These are phyloP conservation scores for Lycia hirtaria DNA, from an alignment of 2,888 invertebrate species.

Conservation along the genomic window DNA sequence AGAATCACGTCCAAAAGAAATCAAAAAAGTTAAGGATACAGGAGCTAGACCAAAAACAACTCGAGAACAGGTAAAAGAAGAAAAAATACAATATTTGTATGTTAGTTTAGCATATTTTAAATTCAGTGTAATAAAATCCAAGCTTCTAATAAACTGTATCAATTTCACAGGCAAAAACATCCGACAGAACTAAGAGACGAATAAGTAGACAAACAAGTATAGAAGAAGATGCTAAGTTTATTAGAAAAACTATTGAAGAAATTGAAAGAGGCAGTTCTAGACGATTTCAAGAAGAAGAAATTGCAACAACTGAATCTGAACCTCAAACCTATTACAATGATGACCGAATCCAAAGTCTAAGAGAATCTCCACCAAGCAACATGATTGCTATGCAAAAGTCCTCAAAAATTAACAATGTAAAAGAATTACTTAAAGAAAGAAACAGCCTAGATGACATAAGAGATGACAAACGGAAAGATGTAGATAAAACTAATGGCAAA, in stretches of 20 bases:
- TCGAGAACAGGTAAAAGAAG: conserved; percentile 68
- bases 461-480: conserved; percentile 72
- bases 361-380: conserved; percentile 55
- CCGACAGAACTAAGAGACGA: conserved; percentile 61
- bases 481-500: conserved; percentile 73
- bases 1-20: conserved; percentile 53
- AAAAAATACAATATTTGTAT: not conserved
- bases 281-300: conserved; percentile 61
- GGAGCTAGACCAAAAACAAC: conserved; percentile 60
- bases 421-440: conserved; percentile 46
- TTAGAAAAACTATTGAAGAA: conserved; percentile 80
- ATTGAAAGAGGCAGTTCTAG: conserved; percentile 75
- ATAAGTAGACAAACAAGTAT: conserved; percentile 73
- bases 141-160: too few species aligned
- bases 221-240: conserved; percentile 79
- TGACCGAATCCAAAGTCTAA: conserved; percentile 39
- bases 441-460: conserved; percentile 59
- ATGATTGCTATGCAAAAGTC: conserved; percentile 53
- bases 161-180: conserved; percentile 58
- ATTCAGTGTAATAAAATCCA: conserved; percentile 38
- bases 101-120: conserved; percentile 25
- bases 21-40: conserved; percentile 56
- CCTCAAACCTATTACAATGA: conserved; percentile 42
- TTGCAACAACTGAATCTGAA: conserved; percentile 45
- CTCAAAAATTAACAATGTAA: conserved; percentile 51